Evolutionary conservation across 30 jellyfish, hydroid and myxozoan genomes (phyloP).

Genomic region (Morbakka virulenta): DNA sequence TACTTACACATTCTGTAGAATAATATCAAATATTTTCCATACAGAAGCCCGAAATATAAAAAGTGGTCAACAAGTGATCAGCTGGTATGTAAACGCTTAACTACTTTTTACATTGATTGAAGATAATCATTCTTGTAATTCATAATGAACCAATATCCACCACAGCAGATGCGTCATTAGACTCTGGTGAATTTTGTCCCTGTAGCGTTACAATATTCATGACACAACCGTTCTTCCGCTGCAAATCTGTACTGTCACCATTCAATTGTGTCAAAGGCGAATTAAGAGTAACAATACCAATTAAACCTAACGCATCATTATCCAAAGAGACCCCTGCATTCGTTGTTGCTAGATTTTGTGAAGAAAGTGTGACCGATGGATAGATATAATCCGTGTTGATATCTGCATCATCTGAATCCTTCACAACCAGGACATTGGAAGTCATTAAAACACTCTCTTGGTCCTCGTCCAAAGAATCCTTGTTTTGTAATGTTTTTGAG

Average conservation of each 20-base stretch:
- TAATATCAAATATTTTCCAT: no score
- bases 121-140: not conserved
- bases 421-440: not conserved
- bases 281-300: not conserved
- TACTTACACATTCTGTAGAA: no score
- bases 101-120: no score
- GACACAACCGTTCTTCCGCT: not conserved
- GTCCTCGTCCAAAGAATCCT: not conserved
- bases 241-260: not conserved
- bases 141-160: not conserved
- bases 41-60: no score
- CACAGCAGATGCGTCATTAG: not conserved
- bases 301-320: not conserved
- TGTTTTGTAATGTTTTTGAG: not conserved
- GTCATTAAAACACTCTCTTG: not conserved
- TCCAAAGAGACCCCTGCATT: not conserved
- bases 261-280: not conserved
- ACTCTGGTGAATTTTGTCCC: not conserved
- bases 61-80: no score
- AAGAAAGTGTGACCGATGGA: not conserved
- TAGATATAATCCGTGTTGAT: not conserved
- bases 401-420: not conserved
- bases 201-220: not conserved
- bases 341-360: not conserved
- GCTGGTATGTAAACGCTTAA: no score